Conservation (phyloP, 92 coral and sea anemone species). For the Umimayanthus chanpuru region DNA sequence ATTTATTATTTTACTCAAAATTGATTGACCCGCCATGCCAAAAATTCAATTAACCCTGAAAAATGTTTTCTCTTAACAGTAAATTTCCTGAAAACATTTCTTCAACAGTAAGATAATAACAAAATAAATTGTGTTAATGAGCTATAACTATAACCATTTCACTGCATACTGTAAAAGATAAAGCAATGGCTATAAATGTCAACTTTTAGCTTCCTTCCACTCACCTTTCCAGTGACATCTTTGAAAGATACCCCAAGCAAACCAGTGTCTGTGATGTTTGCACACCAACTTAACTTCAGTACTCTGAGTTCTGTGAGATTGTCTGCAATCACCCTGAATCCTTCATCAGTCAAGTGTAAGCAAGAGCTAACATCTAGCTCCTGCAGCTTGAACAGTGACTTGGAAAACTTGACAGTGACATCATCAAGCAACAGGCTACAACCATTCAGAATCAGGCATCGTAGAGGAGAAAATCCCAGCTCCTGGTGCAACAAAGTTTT, state of each 20-base stretch:
- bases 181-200: no score
- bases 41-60: no score
- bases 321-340: conserved; percentile 53
- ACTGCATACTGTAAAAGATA: no score
- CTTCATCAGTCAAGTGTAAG: conserved; percentile 73
- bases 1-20: no score
- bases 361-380: conserved; percentile 87
- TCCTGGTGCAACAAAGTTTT: not conserved
- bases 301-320: conserved; percentile 55
- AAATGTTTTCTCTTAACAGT: no score
- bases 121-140: no score
- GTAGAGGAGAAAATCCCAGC: conserved; percentile 32
- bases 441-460: conserved; percentile 73
- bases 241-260: conserved; percentile 52
- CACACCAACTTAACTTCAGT: conserved; percentile 84
- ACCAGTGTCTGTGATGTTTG: conserved; percentile 78
- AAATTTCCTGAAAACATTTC: no score
- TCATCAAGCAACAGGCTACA: conserved; percentile 71
- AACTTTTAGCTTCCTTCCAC: not conserved
- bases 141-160: no score
- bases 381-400: conserved; percentile 59
- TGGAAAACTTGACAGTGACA: conserved; percentile 52
- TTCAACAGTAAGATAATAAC: no score
- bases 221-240: conserved; percentile 1
- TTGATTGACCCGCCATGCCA: no score